Base-by-base conservation (phyloP, 2,797 vertebrate species). In the Artibeus jamaicensis region DNA sequence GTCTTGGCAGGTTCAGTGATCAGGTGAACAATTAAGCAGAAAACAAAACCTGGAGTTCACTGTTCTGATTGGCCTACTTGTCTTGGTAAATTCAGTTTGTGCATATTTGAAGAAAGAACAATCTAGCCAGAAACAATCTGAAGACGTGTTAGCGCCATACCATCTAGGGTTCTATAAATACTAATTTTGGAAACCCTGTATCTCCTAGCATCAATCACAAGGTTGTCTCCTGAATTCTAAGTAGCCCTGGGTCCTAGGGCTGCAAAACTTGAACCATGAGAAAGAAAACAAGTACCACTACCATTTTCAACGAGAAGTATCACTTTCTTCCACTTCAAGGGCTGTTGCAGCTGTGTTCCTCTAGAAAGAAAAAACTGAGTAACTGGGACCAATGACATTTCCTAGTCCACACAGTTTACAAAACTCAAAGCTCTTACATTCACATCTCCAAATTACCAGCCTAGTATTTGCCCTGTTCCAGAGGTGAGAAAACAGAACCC, bases 351-450 rank as follows among this genome's bases (percentile, higher is more conserved):
- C 62, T 86, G 6, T 65, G 9, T 81, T 50, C 65, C 15, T n/a
- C 50, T 50, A 48, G n/a, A 89, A 90, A 62, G 14, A 12, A 21
- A 67, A 46, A 65, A 15, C 15, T 88, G 71, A 77, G n/a, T 50
- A 83, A 77, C 39, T 2, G 39, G 39, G 50, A 34, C 70, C 12
- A 59, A 11, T 91, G 39, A 1, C 44, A 71, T 85, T 68, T 93
- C 53, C 67, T 83, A 85, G 21, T 85, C 15, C 71, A n/a, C 71
- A 42, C 21, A 34, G 12, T 50, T 87, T 65, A 70, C 73, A 86
- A 91, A 94, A 85, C 21, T 62, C 15, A 85, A 50, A 71, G 19
- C 16, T 94, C 68, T 93, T 89, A 73, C 88, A 85, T 78, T 93
- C 39, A 42, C 18, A 73, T 34, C 84, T 96, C 26, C 87, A 91